These are phyloP conservation scores for Mungos mungo DNA, from an alignment of 2,113 vertebrate species.

Conservation along the genomic window DNA sequence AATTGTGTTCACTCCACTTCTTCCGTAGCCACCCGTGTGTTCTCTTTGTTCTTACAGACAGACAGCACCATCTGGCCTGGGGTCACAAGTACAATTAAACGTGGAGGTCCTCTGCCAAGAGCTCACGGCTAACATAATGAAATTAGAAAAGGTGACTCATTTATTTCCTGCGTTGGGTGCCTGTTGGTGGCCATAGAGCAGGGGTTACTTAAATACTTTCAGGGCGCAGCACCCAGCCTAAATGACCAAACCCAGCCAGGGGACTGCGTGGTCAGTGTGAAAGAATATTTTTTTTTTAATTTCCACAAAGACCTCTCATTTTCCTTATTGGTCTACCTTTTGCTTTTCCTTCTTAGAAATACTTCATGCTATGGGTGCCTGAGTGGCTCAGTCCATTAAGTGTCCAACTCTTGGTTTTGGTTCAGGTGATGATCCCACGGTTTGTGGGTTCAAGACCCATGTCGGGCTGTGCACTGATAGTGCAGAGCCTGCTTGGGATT, in stretches of 20 bases:
- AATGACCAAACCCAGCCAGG: background rate
- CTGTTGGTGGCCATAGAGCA: background rate
- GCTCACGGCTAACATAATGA: conserved; percentile 91
- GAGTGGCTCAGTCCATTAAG: too few species aligned
- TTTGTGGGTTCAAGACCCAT: too few species aligned
- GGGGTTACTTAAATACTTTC: background rate
- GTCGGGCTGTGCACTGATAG: too few species aligned
- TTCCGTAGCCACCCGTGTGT: background rate
- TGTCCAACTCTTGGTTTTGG: too few species aligned
- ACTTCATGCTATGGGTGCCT: too few species aligned
- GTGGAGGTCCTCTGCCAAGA: conserved; percentile 89
- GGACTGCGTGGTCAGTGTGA: background rate
- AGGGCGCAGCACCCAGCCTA: background rate
- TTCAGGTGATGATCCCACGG: too few species aligned
- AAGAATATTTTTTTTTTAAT: background rate
- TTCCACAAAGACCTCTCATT: background rate
- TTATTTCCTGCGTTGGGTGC: background rate
- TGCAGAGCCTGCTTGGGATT: too few species aligned
- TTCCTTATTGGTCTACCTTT: background rate
- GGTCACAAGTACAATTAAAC: conserved; percentile 83
- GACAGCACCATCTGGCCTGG: conserved; percentile 69
- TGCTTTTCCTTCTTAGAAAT: background rate
- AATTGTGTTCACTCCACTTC: background rate
- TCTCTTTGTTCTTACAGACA: conserved; percentile 80
- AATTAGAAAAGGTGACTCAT: conserved; percentile 92